Percentiles rank a stretch among this genome's conserved stretches.
These are phyloP conservation scores for Hafferia zeledoni DNA, from an alignment of 2,797 vertebrate genomes.

Conservation along the genomic window DNA sequence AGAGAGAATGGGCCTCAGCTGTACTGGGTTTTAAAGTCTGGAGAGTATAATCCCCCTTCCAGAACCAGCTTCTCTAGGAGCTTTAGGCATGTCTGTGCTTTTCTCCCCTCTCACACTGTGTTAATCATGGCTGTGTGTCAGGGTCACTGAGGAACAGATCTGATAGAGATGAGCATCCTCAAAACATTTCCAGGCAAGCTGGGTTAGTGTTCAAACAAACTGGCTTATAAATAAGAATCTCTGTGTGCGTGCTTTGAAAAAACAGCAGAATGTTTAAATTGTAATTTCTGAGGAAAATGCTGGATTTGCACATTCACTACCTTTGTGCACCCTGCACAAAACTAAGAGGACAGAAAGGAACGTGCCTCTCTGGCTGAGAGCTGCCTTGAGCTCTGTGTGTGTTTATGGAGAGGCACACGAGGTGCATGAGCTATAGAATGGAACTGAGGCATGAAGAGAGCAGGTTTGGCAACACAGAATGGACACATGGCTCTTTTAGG, in stretches of 20 bases:
- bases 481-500: neutral
- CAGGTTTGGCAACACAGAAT: neutral
- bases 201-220: neutral
- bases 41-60: neutral
- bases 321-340: neutral
- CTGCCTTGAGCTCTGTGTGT: neutral
- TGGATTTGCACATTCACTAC: neutral
- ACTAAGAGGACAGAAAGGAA: neutral
- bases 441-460: rapidly evolving
- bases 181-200: neutral
- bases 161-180: neutral
- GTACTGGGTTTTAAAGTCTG: neutral
- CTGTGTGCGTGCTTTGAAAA: neutral
- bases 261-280: neutral
- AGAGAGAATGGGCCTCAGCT: neutral
- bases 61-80: neutral
- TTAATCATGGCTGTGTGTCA: neutral
- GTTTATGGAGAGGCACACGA: rapidly evolving
- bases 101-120: neutral
- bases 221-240: neutral
- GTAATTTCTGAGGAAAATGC: neutral
- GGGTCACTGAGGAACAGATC: neutral
- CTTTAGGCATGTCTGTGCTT: neutral
- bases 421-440: neutral
- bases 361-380: neutral